Evolutionary conservation across 1,140 invertebrate genomes (phyloP).

Genomic region (Halictus rubicundus): DNA sequence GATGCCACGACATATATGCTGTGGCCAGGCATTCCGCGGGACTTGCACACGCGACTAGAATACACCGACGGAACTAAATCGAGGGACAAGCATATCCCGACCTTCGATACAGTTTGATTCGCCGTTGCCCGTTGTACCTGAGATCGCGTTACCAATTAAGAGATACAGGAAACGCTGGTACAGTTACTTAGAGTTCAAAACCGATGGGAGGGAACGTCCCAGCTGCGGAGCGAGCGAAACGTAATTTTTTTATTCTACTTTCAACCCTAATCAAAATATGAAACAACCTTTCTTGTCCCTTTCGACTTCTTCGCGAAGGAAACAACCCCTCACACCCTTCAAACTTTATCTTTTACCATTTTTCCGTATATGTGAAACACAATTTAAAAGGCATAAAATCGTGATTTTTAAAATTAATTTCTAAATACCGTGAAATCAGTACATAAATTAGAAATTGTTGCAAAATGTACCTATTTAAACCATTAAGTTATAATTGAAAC

Average conservation of each 20-base stretch:
- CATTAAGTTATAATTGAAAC: too few species aligned
- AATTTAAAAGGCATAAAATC: too few species aligned
- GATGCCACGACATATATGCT: background rate
- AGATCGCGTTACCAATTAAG: slow-evolving; percentile 66
- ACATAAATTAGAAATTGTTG: too few species aligned
- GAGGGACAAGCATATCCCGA: slow-evolving; percentile 39
- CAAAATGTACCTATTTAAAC: too few species aligned
- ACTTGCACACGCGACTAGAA: slow-evolving; percentile 12
- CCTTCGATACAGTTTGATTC: slow-evolving; percentile 64
- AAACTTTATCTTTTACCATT: too few species aligned
- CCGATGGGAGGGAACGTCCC: slow-evolving; percentile 9
- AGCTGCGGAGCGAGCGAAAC: background rate
- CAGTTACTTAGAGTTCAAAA: slow-evolving; percentile 59
- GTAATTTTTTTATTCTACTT: background rate
- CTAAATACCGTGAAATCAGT: too few species aligned
- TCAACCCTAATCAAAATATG: too few species aligned
- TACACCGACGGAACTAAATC: slow-evolving; percentile 23
- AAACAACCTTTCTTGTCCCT: too few species aligned
- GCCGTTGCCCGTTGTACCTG: slow-evolving; percentile 38
- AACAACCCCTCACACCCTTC: too few species aligned
- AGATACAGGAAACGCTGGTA: slow-evolving; percentile 66
- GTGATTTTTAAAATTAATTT: too few species aligned
- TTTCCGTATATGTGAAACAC: too few species aligned
- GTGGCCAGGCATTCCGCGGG: slow-evolving; percentile 1
- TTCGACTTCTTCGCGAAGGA: too few species aligned